A percentile compares a stretch with the other conserved stretches of the same genome.
phyloP scores from a whole-genome alignment of 2,888 invertebrate species.

The Volucella inanis region DNA sequence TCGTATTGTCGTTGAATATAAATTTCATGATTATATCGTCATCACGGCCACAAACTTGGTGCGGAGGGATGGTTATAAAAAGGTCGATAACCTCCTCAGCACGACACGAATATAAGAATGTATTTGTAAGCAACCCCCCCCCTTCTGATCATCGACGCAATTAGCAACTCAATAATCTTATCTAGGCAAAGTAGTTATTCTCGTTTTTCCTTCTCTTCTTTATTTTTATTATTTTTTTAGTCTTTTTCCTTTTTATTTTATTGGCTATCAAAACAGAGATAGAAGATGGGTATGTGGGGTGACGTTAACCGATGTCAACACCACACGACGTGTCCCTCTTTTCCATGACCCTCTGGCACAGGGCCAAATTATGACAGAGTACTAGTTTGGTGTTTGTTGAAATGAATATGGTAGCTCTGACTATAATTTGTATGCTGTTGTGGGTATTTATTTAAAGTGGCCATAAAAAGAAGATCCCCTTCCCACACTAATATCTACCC shows the following conservation, averaged over 20 bases:
- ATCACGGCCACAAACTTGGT: too few relatives aligned
- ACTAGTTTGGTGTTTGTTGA: conserved; percentile 44
- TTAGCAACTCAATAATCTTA: conserved; percentile 66
- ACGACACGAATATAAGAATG: not conserved
- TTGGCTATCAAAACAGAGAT: conserved; percentile 39
- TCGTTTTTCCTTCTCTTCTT: conserved; percentile 1
- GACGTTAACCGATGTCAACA: not conserved
- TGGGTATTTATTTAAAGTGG: conserved; percentile 24
- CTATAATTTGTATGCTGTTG: not conserved
- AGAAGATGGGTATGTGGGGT: not conserved
- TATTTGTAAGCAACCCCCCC: not conserved
- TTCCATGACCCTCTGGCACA: conserved; percentile 47
- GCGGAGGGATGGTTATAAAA: too few relatives aligned
- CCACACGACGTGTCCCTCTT: conserved; percentile 17
- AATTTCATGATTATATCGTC: too few relatives aligned
- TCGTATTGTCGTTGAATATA: too few relatives aligned
- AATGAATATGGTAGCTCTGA: conserved; percentile 46
- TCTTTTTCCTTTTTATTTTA: conserved; percentile 30
- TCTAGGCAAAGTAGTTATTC: conserved; percentile 48
- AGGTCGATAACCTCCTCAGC: not conserved
- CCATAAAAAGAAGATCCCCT: conserved; percentile 25
- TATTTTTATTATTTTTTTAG: not conserved
- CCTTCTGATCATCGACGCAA: conserved; percentile 30
- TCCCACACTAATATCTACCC: too few relatives aligned
- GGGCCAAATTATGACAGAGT: conserved; percentile 68